Percentiles rank a stretch among this genome's conserved stretches.
Evolutionary conservation across 2,888 invertebrate genomes (phyloP).

Genomic region (Rotaria socialis): DNA sequence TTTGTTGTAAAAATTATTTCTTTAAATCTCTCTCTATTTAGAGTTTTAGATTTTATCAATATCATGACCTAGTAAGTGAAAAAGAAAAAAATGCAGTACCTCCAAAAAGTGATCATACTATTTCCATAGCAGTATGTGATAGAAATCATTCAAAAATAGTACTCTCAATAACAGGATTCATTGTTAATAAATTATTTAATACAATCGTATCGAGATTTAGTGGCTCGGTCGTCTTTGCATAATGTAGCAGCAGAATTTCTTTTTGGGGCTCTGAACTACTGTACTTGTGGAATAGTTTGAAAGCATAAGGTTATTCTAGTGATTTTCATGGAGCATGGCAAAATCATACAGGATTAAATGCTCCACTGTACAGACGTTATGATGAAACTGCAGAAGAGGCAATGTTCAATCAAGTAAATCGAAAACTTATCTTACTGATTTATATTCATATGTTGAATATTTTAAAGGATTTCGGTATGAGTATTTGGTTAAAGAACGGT

Average conservation of each 20-base stretch:
- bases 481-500: conserved; percentile 41
- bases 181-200: no score
- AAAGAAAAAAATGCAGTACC: no score
- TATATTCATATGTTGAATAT: background rate
- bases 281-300: no score
- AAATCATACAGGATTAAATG: conserved; percentile 43
- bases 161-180: no score
- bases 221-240: no score
- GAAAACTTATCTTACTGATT: background rate
- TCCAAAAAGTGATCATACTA: no score
- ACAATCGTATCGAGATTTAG: no score
- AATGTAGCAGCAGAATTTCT: no score
- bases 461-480: conserved; percentile 21
- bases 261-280: no score
- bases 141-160: no score
- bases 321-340: conserved; percentile 47
- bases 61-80: conserved; percentile 42
- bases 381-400: background rate
- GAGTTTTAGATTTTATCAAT: conserved; percentile 44
- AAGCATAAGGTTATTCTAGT: background rate
- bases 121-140: no score
- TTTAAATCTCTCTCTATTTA: background rate
- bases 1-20: background rate
- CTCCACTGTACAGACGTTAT: conserved; percentile 40
- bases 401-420: conserved; percentile 40